Percentiles rank a stretch among this genome's conserved stretches.
Evolutionary conservation across 2,797 vertebrate species (phyloP).

Genomic region (Microcaecilia unicolor): DNA sequence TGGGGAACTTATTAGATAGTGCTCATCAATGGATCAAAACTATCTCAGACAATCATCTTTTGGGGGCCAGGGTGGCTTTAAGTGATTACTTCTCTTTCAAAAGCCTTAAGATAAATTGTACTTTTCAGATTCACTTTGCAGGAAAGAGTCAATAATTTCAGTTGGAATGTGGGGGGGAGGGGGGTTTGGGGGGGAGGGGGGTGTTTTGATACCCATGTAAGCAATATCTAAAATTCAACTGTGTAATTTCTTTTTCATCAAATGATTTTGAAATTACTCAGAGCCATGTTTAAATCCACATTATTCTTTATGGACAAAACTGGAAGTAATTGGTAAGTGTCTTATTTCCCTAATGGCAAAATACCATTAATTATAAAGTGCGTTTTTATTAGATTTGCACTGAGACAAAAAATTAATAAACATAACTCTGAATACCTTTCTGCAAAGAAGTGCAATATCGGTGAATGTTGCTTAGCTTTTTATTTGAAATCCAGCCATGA

Average conservation of each 20-base stretch:
- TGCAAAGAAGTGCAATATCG: not conserved
- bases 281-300: conserved; percentile 25
- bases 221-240: too few relatives aligned
- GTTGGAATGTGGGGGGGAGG: conserved; percentile 1
- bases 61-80: conserved; percentile 24
- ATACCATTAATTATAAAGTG: conserved; percentile 25
- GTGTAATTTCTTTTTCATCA: too few relatives aligned
- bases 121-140: conserved; percentile 27
- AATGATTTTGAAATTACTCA: conserved; percentile 22
- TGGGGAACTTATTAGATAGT: conserved; percentile 42
- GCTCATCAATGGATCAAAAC: conserved; percentile 49
- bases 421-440: conserved; percentile 8
- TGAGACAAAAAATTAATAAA: conserved; percentile 15
- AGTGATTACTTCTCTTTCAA: conserved; percentile 33
- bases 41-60: conserved; percentile 37
- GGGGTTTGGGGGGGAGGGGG: too few relatives aligned
- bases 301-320: conserved; percentile 28
- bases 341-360: conserved; percentile 18
- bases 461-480: too few relatives aligned
- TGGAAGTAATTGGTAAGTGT: conserved; percentile 19
- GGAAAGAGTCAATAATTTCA: conserved; percentile 26
- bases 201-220: too few relatives aligned
- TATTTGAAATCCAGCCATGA: too few relatives aligned
- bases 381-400: conserved; percentile 13
- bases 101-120: conserved; percentile 37